phyloP scores from a whole-genome alignment of 2,797 vertebrate species.

The Aeoliscus strigatus region DNA sequence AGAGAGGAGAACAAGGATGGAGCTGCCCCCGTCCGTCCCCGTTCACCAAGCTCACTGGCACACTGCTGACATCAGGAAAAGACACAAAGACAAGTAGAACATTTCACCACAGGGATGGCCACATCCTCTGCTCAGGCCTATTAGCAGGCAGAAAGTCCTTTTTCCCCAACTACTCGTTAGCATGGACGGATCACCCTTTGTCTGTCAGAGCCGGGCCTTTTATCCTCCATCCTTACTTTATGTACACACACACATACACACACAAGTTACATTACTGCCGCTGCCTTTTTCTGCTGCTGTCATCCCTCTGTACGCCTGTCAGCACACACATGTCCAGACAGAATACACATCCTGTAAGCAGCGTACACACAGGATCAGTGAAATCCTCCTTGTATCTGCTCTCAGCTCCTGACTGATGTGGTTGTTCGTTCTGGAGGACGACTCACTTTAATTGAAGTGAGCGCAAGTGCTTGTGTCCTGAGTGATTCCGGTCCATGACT shows the following conservation, averaged over 20 bases:
- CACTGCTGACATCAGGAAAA: constrained; percentile 30
- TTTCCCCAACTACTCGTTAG: constrained; percentile 49
- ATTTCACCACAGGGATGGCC: constrained; percentile 63
- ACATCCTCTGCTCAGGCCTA: constrained; percentile 62
- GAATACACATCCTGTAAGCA: not conserved
- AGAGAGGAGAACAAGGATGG: constrained; percentile 35
- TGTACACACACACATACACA: constrained; percentile 33
- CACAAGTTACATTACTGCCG: constrained; percentile 48
- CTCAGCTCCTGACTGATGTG: constrained; percentile 67
- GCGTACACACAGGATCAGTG: constrained; percentile 35
- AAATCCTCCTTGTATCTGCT: constrained; percentile 57
- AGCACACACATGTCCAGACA: constrained; percentile 36
- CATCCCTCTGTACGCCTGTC: constrained; percentile 56
- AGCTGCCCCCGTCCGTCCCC: constrained; percentile 37
- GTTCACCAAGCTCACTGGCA: constrained; percentile 41
- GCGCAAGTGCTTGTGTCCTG: constrained; percentile 59
- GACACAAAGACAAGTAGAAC: constrained; percentile 45
- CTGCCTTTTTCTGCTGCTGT: constrained; percentile 48
- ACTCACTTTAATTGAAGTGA: constrained; percentile 73
- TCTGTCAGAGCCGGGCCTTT: constrained; percentile 57
- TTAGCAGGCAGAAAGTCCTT: constrained; percentile 60
- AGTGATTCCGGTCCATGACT: constrained; percentile 68
- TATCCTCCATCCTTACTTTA: constrained; percentile 46
- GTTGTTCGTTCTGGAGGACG: constrained; percentile 71
- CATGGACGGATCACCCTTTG: constrained; percentile 63